Percentiles rank a stretch among this genome's conserved stretches.
phyloP scores from a whole-genome alignment of 1,140 invertebrate species.

The Agrypnia vestita region DNA sequence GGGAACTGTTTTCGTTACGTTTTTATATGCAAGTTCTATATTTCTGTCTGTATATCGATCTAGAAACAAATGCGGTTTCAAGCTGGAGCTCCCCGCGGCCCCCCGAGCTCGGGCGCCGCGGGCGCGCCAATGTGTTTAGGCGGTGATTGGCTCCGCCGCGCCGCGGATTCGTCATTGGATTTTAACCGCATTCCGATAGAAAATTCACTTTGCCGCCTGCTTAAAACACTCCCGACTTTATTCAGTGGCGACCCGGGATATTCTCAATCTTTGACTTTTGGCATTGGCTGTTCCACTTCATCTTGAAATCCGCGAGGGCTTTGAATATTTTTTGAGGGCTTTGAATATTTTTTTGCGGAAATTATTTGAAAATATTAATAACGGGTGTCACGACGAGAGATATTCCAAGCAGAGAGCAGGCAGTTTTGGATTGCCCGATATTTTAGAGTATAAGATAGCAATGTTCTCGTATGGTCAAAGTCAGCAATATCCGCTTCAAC shows the following conservation, averaged over 20 bases:
- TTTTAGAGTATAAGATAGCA: too few species aligned
- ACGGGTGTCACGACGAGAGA: too few species aligned
- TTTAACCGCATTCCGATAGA: conserved; percentile 52
- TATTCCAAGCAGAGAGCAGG: too few species aligned
- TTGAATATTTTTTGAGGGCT: not conserved
- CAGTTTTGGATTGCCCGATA: too few species aligned
- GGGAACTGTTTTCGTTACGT: too few species aligned
- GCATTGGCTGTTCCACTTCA: not conserved
- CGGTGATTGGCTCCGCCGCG: conserved; percentile 50
- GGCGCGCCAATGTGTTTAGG: conserved; percentile 58
- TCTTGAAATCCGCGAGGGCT: not conserved
- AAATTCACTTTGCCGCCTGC: conserved; percentile 52
- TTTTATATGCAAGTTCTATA: too few species aligned
- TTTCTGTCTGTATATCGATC: not conserved
- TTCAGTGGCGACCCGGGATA: not conserved
- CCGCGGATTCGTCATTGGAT: conserved; percentile 54
- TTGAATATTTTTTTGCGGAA: not conserved
- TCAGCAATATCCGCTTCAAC: too few species aligned
- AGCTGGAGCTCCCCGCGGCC: not conserved
- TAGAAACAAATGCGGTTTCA: not conserved
- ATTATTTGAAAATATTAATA: too few species aligned
- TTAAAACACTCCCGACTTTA: conserved; percentile 30
- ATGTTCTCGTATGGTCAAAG: too few species aligned
- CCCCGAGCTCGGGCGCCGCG: conserved; percentile 18
- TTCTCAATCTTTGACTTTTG: not conserved